Base-by-base conservation (phyloP, 2,888 invertebrate genomes). In the Pollenia labialis region DNA sequence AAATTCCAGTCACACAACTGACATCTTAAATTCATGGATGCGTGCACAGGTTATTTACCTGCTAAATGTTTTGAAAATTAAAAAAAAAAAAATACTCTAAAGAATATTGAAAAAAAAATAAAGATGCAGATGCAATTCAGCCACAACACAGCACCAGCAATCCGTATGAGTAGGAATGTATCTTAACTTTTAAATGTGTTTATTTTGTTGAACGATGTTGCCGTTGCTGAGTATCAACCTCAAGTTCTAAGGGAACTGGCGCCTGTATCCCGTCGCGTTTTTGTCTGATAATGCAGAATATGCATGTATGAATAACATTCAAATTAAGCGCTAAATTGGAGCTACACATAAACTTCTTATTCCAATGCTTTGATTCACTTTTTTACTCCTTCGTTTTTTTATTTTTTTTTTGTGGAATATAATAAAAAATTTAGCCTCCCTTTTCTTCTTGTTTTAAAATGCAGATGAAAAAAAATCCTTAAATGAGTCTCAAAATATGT, bases 231-330 rank as follows among this genome's bases (percentile, higher is more conserved):
- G n/a, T n/a, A n/a, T n/a, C n/a, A n/a, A n/a, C n/a, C 56, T 56
- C 64, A 79, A 77, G 56, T 85, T 86, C 81, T 76, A 52, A 76
- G 72, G 86, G 72, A 83, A 77, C 86, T 93, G 93, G 93, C 93
- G 93, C 93, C 93, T 93, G 90, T 91, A 91, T 92, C 93, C 93
- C 93, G 93, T 90, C 91, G 93, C 90, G 93, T 91, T 90, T 91
- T 91, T 74, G 93, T 93, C 93, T 93, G 93, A 91, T 93, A 92
- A 93, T 92, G 90, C 91, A 90, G 91, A 91, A 90, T 89, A 87
- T 88, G 87, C 88, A 81, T 84, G 81, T 81, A 76, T 76, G 87
- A 89, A 88, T 86, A 88, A 88, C 90, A 90, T 90, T 90, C 90
- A 90, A 90, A 91, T 90, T 90, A 90, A 90, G 88, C 87, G 81